phyloP scores from a whole-genome alignment of 2,113 vertebrate genomes.

The Centropus unirufus region DNA sequence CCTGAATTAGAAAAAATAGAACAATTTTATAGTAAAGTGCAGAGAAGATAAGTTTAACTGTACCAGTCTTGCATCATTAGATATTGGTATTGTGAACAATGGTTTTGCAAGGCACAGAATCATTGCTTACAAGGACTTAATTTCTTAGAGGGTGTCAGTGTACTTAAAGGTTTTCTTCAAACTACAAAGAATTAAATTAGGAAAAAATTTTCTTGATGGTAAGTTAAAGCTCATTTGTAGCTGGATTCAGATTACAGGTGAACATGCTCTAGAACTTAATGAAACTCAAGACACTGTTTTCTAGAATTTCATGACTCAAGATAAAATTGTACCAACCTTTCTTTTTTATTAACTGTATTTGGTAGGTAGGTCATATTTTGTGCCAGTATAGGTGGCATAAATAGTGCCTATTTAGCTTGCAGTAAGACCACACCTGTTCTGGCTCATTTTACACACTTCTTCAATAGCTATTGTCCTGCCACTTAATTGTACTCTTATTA shows the following conservation, averaged over 20 bases:
- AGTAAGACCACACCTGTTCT: background rate
- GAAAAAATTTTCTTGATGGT: background rate
- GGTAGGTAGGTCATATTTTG: background rate
- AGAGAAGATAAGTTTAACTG: background rate
- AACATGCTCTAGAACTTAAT: constrained; percentile 5
- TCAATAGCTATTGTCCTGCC: constrained; percentile 33
- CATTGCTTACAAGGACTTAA: background rate
- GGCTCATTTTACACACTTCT: background rate
- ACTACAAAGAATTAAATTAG: background rate
- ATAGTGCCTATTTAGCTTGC: background rate
- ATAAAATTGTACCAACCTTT: background rate
- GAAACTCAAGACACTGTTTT: background rate
- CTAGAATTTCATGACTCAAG: background rate
- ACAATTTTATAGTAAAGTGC: background rate
- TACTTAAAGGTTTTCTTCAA: constrained; percentile 1
- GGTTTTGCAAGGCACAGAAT: background rate
- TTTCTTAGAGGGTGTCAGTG: background rate
- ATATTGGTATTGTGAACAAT: background rate
- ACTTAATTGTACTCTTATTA: background rate
- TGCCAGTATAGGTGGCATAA: background rate
- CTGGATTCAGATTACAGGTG: background rate
- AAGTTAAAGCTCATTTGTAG: background rate
- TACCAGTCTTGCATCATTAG: background rate
- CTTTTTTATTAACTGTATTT: background rate
- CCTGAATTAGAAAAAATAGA: background rate